Evolutionary conservation across 2,797 vertebrate species (phyloP).

Genomic region (Sarcophilus harrisii): DNA sequence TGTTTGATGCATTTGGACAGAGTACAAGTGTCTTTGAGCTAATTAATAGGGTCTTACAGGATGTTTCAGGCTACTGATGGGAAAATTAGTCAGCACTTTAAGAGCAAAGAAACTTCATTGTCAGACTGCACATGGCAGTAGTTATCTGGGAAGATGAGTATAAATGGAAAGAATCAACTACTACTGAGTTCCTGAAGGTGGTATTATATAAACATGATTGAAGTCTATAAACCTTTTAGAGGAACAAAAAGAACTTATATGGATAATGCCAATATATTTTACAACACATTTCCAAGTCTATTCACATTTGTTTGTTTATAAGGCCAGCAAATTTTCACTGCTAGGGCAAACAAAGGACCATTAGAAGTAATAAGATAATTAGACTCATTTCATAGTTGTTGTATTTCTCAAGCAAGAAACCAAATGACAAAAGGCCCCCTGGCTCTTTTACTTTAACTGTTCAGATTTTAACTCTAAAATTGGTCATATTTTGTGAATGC

Average conservation of each 20-base stretch:
- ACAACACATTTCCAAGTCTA: conserved; percentile 5
- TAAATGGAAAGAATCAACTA: conserved; percentile 34
- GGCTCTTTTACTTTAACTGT: background rate
- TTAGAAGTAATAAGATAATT: background rate
- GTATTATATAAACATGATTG: conserved; percentile 65
- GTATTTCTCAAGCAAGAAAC: background rate
- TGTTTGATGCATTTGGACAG: conserved; percentile 70
- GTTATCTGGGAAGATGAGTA: conserved; percentile 62
- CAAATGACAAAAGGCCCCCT: background rate
- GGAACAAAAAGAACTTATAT: conserved; percentile 28
- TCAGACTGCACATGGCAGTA: conserved; percentile 27
- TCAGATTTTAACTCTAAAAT: background rate
- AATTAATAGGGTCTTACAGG: conserved; percentile 75
- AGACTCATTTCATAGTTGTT: background rate
- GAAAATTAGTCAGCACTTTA: conserved; percentile 11
- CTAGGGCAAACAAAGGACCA: background rate
- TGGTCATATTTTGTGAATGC: background rate
- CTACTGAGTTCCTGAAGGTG: conserved; percentile 61
- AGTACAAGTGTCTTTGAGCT: conserved; percentile 67
- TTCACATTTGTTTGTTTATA: background rate
- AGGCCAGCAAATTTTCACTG: background rate
- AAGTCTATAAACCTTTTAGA: conserved; percentile 66
- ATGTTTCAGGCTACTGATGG: conserved; percentile 72
- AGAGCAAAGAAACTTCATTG: conserved; percentile 29
- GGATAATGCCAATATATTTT: conserved; percentile 10